phyloP scores from a whole-genome alignment of 1,140 invertebrate genomes.

The Zaprionus vittiger region DNA sequence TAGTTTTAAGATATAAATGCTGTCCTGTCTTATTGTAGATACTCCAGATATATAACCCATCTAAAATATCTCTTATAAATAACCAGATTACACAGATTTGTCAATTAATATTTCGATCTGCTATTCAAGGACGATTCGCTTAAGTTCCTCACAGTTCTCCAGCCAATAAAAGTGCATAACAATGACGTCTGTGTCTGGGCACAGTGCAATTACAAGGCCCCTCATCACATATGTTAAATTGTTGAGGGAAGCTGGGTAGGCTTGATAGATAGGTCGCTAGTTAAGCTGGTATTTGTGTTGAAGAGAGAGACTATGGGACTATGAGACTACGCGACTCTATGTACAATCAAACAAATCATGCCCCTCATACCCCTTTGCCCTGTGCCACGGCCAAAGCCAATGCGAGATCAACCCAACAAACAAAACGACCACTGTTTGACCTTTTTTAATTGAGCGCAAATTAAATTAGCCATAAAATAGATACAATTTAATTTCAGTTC shows the following conservation, averaged over 20 bases:
- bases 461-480: conserved; percentile 80
- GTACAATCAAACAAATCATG: conserved; percentile 50
- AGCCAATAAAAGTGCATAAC: conserved; percentile 17
- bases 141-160: background rate
- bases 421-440: conserved; percentile 61
- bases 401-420: conserved; percentile 46
- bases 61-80: background rate
- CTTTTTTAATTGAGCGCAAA: conserved; percentile 80
- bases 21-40: background rate
- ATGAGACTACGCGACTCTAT: background rate
- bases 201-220: conserved; percentile 21
- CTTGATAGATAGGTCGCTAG: background rate
- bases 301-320: background rate
- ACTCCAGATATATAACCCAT: too few species aligned
- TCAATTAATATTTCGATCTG: background rate
- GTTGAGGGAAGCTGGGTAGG: background rate
- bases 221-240: background rate
- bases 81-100: background rate
- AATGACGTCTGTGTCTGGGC: conserved; percentile 11
- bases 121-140: background rate
- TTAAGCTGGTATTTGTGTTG: background rate
- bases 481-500: conserved; percentile 74
- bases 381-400: conserved; percentile 58
- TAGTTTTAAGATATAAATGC: background rate
- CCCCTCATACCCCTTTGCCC: conserved; percentile 24